Base-by-base conservation (phyloP, 2,888 invertebrate species). In the Dioctria linearis region DNA sequence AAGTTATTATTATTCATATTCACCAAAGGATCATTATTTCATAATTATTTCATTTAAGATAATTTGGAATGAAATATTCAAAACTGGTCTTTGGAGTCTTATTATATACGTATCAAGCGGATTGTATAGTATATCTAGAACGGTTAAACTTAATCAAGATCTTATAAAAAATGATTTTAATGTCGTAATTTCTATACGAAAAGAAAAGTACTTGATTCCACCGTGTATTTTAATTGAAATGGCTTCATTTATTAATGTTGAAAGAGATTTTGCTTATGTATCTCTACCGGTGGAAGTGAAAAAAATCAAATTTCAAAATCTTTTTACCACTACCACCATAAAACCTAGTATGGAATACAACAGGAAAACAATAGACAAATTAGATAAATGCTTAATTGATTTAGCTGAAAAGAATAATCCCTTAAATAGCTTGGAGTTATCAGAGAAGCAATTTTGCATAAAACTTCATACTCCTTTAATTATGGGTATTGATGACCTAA, bases 401-500 rank as follows among this genome's bases (percentile, higher is more conserved):
- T 39, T 65, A 40, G 65, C 63, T 4, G 49, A 40, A 65, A 80
- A 25, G 3, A 51, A 75, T 37, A 67, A 59, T 40, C 43, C 63
- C 37, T 57, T 67, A 11, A n/a, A 39, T 40, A 11, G 63, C 9
- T 54, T 51, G 9, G 5, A 57, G 39, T 4, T 11, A n/a, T 39
- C 8, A 4, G 13, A 66, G n/a, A 59, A 51, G 40, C 51, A 67
- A n/a, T 13, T 59, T 25, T 79, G 61, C 61, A 37, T 13, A 46
- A 80, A 73, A 73, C 8, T 81, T 37, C 80, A 67, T 81, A 78
- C 78, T 40, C 83, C 83, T 40, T 51, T 81, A 4, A 39, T 82
- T 37, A 13, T 82, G 9, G 80, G 61, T 11, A 37, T 78, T n/a
- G 25, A 57, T 13, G 82, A 83, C 42, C 63, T 83, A 37, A 80